Conservation (phyloP, 1,140 invertebrate species). For the Ostrea edulis region DNA sequence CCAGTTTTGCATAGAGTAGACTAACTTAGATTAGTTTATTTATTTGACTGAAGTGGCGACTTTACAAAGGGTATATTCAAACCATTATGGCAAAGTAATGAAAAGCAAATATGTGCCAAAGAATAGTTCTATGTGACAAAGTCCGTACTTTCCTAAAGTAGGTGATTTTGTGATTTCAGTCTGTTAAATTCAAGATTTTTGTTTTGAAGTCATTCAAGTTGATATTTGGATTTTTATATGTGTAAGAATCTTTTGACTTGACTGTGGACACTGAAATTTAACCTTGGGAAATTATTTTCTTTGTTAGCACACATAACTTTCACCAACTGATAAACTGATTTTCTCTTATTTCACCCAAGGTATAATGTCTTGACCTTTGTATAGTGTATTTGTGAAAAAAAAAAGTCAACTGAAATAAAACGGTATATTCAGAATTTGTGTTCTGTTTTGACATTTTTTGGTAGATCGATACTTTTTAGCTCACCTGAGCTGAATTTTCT, state of each 20-base stretch:
- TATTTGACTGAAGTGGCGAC: conserved; percentile 34
- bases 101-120: conserved; percentile 39
- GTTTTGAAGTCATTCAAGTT: conserved; percentile 21
- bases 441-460: neutral
- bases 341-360: conserved; percentile 6
- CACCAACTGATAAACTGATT: conserved; percentile 7
- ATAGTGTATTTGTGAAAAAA: conserved; percentile 43
- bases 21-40: conserved; percentile 45
- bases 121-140: conserved; percentile 20
- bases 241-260: neutral
- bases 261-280: conserved; percentile 12
- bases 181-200: conserved; percentile 3
- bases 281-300: conserved; percentile 24
- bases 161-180: neutral
- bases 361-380: conserved; percentile 40
- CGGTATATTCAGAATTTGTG: conserved; percentile 36
- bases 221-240: neutral
- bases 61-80: conserved; percentile 43
- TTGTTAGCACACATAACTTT: conserved; percentile 24
- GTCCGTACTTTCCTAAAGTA: conserved; percentile 17
- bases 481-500: too few relatives aligned
- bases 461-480: too few relatives aligned
- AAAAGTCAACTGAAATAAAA: conserved; percentile 40
- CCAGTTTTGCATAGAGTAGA: conserved; percentile 28
- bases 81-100: conserved; percentile 43